phyloP scores from a whole-genome alignment of 92 coral and sea anemone species.

The Paramuricea clavata region DNA sequence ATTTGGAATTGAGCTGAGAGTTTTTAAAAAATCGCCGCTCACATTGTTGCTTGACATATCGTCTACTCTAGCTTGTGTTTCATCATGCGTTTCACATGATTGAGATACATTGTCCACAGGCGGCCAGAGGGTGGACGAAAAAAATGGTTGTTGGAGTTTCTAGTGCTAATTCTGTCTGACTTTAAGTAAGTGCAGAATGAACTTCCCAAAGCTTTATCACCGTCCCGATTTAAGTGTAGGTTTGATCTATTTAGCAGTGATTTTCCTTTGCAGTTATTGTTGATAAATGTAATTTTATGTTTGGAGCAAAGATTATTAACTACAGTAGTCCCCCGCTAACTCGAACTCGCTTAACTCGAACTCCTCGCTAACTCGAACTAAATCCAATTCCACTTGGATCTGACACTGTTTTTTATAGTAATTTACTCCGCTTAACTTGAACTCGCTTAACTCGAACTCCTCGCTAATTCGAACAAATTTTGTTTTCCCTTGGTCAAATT shows the following conservation, averaged over 20 bases:
- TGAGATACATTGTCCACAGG: neutral
- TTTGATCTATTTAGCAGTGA: constrained; percentile 6
- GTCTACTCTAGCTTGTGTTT: neutral
- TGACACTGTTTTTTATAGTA: too few species aligned
- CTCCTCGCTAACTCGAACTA: too few species aligned
- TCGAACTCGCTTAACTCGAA: too few species aligned
- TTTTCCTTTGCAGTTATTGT: neutral
- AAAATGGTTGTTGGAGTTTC: too few species aligned
- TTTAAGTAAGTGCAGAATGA: neutral
- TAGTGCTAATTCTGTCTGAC: too few species aligned
- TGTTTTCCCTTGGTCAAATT: too few species aligned
- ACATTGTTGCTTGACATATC: neutral
- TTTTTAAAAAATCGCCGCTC: neutral
- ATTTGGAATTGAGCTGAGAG: constrained; percentile 4
- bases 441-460: too few species aligned
- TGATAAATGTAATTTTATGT: neutral
- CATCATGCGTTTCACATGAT: neutral
- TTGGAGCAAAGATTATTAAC: neutral
- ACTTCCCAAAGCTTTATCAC: constrained; percentile 6
- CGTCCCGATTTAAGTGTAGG: constrained; percentile 15
- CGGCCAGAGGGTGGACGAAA: too few species aligned
- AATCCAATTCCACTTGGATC: too few species aligned
- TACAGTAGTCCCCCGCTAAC: too few species aligned
- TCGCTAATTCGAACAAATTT: too few species aligned
- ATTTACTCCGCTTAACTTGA: too few species aligned